Base-by-base conservation (phyloP, 1,140 invertebrate genomes). In the Pachypeltis micranthus region DNA sequence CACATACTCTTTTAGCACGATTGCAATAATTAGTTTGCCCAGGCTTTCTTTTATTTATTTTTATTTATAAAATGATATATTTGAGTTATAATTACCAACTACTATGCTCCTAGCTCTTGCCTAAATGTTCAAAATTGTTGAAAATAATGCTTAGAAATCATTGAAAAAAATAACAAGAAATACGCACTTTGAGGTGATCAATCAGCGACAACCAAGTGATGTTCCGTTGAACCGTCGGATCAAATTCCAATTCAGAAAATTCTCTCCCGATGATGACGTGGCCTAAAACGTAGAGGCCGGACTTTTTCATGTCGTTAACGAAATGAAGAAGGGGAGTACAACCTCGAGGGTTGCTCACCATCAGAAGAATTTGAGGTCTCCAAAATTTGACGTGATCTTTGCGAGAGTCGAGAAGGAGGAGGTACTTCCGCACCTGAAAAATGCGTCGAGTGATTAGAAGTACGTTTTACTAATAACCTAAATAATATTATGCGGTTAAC, bases 371-470 rank as follows among this genome's bases (percentile, higher is more conserved):
- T 78, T 99, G 96, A 0, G 96, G 96, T 26, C 96, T 77, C 97
- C 97, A 99, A 75, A 95, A 99, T 77, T 98, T 99, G 0, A 99
- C 93, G 74, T 99, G 96, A 73, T 96, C 91, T 67, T 98, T 96
- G 2, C 96, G 81, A 1, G 88, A 88, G 75, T 99, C 96, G 69
- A 99, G 75, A 72, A 99, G 83, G 0, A 99, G 74, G 2, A 99
- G 78, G 75, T 99, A 99, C 75, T 99, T 99, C 44, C 96, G 79
- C 0, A 96, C 91, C 85, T 87, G 69, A 55, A 73, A 73, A 39
- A 39, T n/a, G 34, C 34, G 34, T n/a, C 7, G n/a, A 10, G 19
- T 51, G 10, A 51, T 51, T 51, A n/a, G n/a, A n/a, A n/a, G n/a
- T n/a, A n/a, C n/a, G n/a, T n/a, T n/a, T n/a, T n/a, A n/a, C n/a